These are phyloP conservation scores for Propithecus perrieri DNA, from an alignment of 2,797 vertebrate genomes.

Conservation along the genomic window DNA sequence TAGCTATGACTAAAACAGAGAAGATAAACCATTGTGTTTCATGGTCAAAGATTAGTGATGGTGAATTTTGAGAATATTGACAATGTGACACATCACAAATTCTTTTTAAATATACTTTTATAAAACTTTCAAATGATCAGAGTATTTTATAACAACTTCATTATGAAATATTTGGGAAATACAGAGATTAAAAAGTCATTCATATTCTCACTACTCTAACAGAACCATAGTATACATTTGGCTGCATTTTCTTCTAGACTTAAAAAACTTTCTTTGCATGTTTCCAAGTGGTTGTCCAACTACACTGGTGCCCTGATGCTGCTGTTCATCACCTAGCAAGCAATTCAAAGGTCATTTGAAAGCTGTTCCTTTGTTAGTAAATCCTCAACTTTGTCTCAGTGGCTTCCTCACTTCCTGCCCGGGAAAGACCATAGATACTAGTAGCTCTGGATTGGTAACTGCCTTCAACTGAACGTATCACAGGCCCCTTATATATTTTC, in stretches of 20 bases:
- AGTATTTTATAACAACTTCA: neutral
- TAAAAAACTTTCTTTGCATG: neutral
- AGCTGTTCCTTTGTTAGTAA: neutral
- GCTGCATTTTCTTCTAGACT: neutral
- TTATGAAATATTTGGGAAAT: slow-evolving; percentile 22
- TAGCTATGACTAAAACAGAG: neutral
- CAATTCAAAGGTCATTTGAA: neutral
- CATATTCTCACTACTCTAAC: neutral
- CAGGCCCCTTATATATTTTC: neutral
- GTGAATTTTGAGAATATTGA: neutral
- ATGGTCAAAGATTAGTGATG: neutral
- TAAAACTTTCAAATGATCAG: neutral
- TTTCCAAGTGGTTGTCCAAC: neutral
- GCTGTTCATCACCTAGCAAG: neutral
- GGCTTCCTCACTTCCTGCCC: neutral
- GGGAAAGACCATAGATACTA: neutral
- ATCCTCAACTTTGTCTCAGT: neutral
- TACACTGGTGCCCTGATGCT: neutral
- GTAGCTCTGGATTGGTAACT: neutral
- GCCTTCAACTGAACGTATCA: neutral
- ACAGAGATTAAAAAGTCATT: neutral
- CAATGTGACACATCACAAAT: neutral
- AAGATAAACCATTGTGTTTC: neutral
- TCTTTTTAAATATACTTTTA: slow-evolving; percentile 12
- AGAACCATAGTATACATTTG: neutral